Evolutionary conservation across 2,113 vertebrate species (phyloP), one percentile per base, ranked within the genome.

Genomic region (Desmodus rotundus): DNA sequence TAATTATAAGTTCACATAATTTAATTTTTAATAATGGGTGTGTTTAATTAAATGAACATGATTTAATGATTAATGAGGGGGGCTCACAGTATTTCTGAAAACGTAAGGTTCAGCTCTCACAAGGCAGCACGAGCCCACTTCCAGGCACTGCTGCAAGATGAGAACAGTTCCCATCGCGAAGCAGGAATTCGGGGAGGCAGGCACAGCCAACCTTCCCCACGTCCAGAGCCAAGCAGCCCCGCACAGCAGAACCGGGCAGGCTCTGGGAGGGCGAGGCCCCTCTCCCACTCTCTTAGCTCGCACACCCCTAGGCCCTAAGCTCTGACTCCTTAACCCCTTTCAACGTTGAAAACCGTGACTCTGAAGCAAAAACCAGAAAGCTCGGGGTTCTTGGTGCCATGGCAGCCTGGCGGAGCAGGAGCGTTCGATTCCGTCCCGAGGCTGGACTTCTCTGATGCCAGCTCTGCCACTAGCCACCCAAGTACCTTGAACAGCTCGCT

Each of bases 351-450:
- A 61, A 33, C 54, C 31, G 1, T 61, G 22, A 41, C 19, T 63
- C 24, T 54, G 24, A 95, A 96, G 74, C 80, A 74, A 83, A 80
- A 84, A 89, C 36, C 93, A 94, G 77, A 94, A 96, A 97, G 76
- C 93, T 68, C 45, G 28, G 19, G 28, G 70, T 67, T 89, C 67
- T 67, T 36, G 6, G 73, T 31, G 36, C 31, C 3, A 0, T 17
- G 56, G 68, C 86, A 15, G 7, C 56, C 2, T 10, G 68, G 36
- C 13, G 12, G 56, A 28, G 8, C 8, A 36, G 72, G 58, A n/a
- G 9, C 3, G 1, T 56, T 73, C 24, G 5, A 20, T 14, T 50
- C 24, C 81, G 50, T 16, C 50, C 58, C 0, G 0, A 43, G 8
- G 20, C 47, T 68, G 77, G 5, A 36, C 11, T 28, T 31, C 20